Evolutionary conservation across 2,797 vertebrate species (phyloP).

Genomic region (Danio albolineatus): DNA sequence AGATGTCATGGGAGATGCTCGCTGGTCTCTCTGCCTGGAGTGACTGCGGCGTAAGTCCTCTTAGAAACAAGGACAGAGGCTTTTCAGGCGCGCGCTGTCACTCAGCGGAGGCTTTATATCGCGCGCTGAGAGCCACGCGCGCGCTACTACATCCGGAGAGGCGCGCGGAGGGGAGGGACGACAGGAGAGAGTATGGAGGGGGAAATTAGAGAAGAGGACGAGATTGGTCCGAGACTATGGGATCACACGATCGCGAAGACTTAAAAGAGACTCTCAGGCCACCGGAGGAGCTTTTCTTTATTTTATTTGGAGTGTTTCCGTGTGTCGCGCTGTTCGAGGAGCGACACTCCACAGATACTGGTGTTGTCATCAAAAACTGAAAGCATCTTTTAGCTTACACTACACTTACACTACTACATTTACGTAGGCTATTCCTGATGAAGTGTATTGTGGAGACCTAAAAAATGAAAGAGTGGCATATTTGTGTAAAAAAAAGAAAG

Average conservation of each 20-base stretch:
- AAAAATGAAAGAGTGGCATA: too few species aligned
- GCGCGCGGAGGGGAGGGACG: constrained; percentile 51
- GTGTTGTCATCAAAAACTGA: too few species aligned
- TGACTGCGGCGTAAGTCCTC: constrained; percentile 64
- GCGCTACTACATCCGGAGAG: constrained; percentile 62
- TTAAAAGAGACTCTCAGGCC: constrained; percentile 43
- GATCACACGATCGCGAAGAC: constrained; percentile 53
- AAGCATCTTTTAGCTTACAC: too few species aligned
- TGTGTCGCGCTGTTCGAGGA: constrained; percentile 48
- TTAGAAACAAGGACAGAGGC: constrained; percentile 64
- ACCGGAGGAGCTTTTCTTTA: constrained; percentile 36
- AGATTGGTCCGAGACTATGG: constrained; percentile 61
- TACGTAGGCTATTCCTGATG: too few species aligned
- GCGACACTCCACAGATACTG: too few species aligned
- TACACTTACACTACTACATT: too few species aligned
- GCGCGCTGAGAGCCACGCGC: constrained; percentile 66
- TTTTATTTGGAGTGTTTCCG: constrained; percentile 33
- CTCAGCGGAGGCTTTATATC: constrained; percentile 75
- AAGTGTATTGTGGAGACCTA: too few species aligned
- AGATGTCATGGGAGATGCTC: constrained; percentile 63
- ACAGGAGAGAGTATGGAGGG: constrained; percentile 18
- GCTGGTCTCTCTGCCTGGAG: constrained; percentile 61
- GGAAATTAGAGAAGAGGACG: constrained; percentile 54
- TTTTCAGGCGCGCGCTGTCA: constrained; percentile 67
- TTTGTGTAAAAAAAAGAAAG: too few species aligned